phyloP scores from a whole-genome alignment of 1,140 invertebrate genomes.

The Drosophila pectinifera region DNA sequence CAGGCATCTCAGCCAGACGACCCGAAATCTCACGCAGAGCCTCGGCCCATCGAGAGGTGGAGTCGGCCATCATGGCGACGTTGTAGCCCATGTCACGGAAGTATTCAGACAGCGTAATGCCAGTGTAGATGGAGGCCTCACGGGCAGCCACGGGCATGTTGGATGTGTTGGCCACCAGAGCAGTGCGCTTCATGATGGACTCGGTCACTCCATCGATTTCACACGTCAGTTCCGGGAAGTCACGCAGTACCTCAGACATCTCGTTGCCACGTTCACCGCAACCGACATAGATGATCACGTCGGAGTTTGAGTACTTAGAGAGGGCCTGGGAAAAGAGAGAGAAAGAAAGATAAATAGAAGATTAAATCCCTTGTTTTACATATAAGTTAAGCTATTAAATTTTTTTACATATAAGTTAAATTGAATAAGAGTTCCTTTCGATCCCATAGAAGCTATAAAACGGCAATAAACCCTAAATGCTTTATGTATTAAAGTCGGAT shows the following conservation, averaged over 20 bases:
- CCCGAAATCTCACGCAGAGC: slow-evolving; percentile 99
- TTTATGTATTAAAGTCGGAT: too few relatives aligned
- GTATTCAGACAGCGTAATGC: slow-evolving; percentile 99
- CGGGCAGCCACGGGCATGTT: slow-evolving; percentile 99
- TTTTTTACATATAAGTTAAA: too few relatives aligned
- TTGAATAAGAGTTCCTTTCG: too few relatives aligned
- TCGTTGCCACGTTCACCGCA: slow-evolving; percentile 98
- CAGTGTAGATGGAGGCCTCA: slow-evolving; percentile 99
- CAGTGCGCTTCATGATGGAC: slow-evolving; percentile 99
- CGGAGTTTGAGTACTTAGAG: slow-evolving; percentile 99
- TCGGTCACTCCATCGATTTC: slow-evolving; percentile 98
- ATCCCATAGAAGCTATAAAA: too few relatives aligned
- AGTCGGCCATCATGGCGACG: slow-evolving; percentile 99
- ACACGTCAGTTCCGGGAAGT: slow-evolving; percentile 98
- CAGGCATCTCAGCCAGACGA: slow-evolving; percentile 99
- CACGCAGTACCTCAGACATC: slow-evolving; percentile 96
- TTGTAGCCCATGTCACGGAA: slow-evolving; percentile 99
- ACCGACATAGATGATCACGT: slow-evolving; percentile 99
- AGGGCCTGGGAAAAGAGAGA: slow-evolving; percentile 87
- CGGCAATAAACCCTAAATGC: too few relatives aligned
- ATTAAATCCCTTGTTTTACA: neutral
- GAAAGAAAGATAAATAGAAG: neutral
- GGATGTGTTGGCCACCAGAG: slow-evolving; percentile 99
- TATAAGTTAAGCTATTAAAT: too few relatives aligned
- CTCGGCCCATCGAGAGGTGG: slow-evolving; percentile 99